phyloP scores from a whole-genome alignment of 2,888 invertebrate species.

The Pachydiplax longipennis region DNA sequence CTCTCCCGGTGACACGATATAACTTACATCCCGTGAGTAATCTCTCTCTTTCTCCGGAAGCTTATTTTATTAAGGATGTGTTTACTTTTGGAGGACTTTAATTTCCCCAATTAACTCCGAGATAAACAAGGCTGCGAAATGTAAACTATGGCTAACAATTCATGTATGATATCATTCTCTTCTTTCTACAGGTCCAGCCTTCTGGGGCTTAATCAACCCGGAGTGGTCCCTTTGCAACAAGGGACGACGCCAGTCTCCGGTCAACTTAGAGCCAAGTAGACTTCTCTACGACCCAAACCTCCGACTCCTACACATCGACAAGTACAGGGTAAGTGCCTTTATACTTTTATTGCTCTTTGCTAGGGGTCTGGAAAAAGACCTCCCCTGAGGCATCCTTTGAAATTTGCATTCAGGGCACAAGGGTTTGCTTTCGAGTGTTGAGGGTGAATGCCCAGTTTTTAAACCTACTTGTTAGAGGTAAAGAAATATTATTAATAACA shows the following conservation, averaged over 20 bases:
- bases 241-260: slow-evolving; percentile 95
- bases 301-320: slow-evolving; percentile 89
- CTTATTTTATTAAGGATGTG: too few species aligned
- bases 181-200: slow-evolving; percentile 84
- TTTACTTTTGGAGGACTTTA: not conserved
- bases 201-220: slow-evolving; percentile 98
- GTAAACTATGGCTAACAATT: not conserved
- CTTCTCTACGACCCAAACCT: slow-evolving; percentile 96
- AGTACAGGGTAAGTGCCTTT: slow-evolving; percentile 80
- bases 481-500: too few species aligned
- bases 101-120: not conserved
- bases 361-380: too few species aligned
- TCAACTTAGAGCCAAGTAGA: slow-evolving; percentile 93
- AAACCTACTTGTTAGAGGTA: too few species aligned
- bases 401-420: too few species aligned
- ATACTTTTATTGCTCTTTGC: not conserved
- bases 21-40: too few species aligned
- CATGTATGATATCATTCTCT: not conserved
- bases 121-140: not conserved
- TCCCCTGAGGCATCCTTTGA: too few species aligned
- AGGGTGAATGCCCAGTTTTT: not conserved
- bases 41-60: too few species aligned
- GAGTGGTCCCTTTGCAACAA: slow-evolving; percentile 98
- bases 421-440: not conserved
- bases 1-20: too few species aligned